Conservation (phyloP, 1,140 invertebrate genomes). For the Trachymyrmex cornetzi region DNA sequence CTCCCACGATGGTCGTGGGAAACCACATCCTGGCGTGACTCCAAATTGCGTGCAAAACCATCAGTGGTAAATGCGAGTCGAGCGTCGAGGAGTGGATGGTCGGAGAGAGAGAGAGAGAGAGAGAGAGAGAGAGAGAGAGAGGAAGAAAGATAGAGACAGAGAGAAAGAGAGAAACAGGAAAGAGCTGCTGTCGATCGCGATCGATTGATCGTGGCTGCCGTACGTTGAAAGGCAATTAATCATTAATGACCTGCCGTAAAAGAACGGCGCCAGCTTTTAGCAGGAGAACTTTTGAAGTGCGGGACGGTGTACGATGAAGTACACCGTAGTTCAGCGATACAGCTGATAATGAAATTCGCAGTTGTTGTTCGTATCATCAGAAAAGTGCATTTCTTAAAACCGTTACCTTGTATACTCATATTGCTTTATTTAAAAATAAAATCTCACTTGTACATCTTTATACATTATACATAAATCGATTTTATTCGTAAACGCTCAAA, state of each 20-base stretch:
- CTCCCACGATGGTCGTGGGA: conserved; percentile 73
- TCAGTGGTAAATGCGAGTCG: conserved; percentile 74
- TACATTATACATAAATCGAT: background rate
- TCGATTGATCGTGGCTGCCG: conserved; percentile 60
- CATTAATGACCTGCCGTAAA: conserved; percentile 57
- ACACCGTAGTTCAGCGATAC: conserved; percentile 35
- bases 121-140: background rate
- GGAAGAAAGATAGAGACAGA: background rate
- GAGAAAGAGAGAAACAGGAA: conserved; percentile 8
- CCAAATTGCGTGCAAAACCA: conserved; percentile 78
- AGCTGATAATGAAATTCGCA: conserved; percentile 41
- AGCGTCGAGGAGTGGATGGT: conserved; percentile 60
- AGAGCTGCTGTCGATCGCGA: conserved; percentile 65
- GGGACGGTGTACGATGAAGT: conserved; percentile 42
- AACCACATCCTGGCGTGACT: conserved; percentile 76
- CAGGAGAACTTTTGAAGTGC: conserved; percentile 45
- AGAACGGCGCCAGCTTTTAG: conserved; percentile 32
- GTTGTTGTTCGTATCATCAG: background rate
- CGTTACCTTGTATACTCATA: background rate
- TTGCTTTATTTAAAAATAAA: background rate
- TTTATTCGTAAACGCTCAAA: background rate
- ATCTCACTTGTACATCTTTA: background rate
- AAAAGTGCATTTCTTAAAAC: conserved; percentile 16
- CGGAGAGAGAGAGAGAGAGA: conserved; percentile 17
- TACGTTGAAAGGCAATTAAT: conserved; percentile 58